phyloP scores from a whole-genome alignment of 2,797 vertebrate species.

The Scolopax rusticola region DNA sequence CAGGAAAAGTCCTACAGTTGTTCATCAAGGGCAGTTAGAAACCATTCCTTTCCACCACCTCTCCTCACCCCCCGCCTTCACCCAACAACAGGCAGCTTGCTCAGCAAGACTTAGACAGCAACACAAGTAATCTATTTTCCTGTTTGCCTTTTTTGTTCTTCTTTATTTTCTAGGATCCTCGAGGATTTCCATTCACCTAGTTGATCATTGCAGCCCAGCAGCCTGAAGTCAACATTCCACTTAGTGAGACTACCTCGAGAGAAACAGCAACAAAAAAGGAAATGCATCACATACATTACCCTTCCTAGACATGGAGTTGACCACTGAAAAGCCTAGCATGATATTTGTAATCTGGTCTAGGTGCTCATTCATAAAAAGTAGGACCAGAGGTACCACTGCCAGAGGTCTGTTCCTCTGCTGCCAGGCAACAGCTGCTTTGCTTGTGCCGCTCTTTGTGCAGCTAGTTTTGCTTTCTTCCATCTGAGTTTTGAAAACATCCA shows the following conservation, averaged over 20 bases:
- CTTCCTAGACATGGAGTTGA: accelerated
- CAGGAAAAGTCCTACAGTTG: neutral
- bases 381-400: neutral
- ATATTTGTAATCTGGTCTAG: neutral
- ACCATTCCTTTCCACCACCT: neutral
- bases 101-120: neutral
- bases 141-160: neutral
- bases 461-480: neutral
- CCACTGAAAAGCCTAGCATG: accelerated
- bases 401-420: neutral
- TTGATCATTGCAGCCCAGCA: neutral
- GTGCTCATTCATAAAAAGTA: neutral
- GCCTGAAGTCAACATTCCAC: neutral
- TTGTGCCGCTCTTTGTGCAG: neutral
- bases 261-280: neutral
- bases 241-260: neutral
- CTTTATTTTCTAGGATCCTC: conserved; percentile 8
- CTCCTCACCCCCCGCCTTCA: accelerated
- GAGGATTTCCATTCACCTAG: neutral
- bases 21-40: neutral
- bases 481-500: accelerated
- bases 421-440: neutral
- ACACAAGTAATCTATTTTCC: neutral
- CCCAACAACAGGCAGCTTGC: neutral
- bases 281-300: neutral